Evolutionary conservation across 2,113 vertebrate genomes (phyloP), one percentile per base, ranked within the genome.

Genomic region (Phaetusa simplex): DNA sequence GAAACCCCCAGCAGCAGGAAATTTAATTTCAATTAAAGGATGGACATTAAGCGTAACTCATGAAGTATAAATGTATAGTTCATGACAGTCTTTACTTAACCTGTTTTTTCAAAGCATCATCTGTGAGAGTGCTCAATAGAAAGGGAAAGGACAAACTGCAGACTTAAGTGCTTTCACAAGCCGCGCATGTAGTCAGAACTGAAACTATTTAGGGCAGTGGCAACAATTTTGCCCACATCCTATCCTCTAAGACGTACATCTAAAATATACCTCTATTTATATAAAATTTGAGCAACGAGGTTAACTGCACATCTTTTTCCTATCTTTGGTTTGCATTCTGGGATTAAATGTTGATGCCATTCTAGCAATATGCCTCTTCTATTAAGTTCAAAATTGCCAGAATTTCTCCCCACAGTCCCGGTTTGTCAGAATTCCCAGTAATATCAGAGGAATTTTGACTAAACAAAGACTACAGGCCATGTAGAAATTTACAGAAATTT

Each of bases 101-200:
- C 36, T 55, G 16, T 18, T 65, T 20, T 65, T 86, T 70, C 67
- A 89, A 42, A 81, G 18, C 43, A n/a, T 52, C 23, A 21, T 12
- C 61, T 29, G 4, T 47, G 43, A 55, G 14, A 45, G 9, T 5
- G 23, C 20, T 87, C 26, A 64, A 47, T 0, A 84, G 40, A 56
- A 49, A 65, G 2, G 13, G 43, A 18, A 90, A 77, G n/a, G 36
- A 83, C 7, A 10, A 80, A 13, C 26, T 23, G 8, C 12, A 90
- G 42, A 56, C 5, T 30, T 34, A 45, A 70, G 62, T 1, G 4
- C 34, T 67, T 70, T 32, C 38, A 52, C 24, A 86, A 83, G 45
- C 10, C 4, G 4, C 0, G 0, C 7, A 5, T 7, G 2, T 47
- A 38, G 43, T 67, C 24, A 52, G 42, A 80, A 88, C 17, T 34